Evolutionary conservation across 2,888 invertebrate genomes (phyloP).

Genomic region (Pheosia tremula): DNA sequence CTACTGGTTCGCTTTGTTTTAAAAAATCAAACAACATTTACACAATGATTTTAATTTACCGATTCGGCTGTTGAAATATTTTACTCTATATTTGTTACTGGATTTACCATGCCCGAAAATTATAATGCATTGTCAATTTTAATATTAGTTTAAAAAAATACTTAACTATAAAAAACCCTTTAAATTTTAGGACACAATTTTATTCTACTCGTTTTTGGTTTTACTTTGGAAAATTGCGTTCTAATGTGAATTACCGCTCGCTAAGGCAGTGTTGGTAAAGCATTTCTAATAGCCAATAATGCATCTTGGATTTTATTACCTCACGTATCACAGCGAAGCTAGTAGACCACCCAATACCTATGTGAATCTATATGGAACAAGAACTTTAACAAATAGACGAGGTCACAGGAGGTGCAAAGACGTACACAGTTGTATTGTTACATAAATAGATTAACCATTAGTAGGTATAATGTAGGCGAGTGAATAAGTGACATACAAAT

Average conservation of each 20-base stretch:
- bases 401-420: slow-evolving; percentile 39
- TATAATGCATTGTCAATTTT: too few species aligned
- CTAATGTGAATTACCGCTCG: slow-evolving; percentile 11
- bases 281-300: slow-evolving; percentile 34
- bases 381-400: slow-evolving; percentile 16
- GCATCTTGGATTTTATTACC: slow-evolving; percentile 28
- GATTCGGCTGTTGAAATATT: too few species aligned
- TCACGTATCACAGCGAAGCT: slow-evolving; percentile 40
- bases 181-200: too few species aligned
- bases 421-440: slow-evolving; percentile 44
- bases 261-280: slow-evolving; percentile 31
- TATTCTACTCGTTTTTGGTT: not conserved
- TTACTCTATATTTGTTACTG: too few species aligned
- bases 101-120: too few species aligned
- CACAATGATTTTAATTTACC: too few species aligned
- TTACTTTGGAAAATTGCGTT: not conserved
- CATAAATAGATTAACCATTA: slow-evolving; percentile 29
- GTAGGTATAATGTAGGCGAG: slow-evolving; percentile 6
- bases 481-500: not conserved
- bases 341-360: slow-evolving; percentile 9
- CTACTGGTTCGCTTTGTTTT: too few species aligned
- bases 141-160: too few species aligned
- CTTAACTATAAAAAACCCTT: too few species aligned
- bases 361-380: not conserved
- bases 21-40: too few species aligned